phyloP scores from a whole-genome alignment of 92 coral and sea anemone species.

The Palythoa heliodiscus region DNA sequence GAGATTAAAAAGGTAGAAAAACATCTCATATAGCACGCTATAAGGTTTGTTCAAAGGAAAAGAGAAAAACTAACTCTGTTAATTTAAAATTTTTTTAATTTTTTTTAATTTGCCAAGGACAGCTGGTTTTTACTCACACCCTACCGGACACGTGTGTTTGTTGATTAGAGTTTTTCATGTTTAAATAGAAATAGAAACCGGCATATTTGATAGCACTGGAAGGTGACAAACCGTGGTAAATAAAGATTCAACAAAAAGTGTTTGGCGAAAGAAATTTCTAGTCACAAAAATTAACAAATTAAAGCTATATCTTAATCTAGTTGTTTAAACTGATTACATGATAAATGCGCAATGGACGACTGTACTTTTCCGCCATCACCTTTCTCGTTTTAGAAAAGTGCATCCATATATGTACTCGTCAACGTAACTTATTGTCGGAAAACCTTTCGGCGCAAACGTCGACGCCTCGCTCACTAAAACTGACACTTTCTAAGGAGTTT shows the following conservation, averaged over 20 bases:
- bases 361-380: background rate
- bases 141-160: constrained; percentile 27
- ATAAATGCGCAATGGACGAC: background rate
- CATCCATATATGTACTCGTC: background rate
- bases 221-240: constrained; percentile 37
- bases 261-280: constrained; percentile 28
- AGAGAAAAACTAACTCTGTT: background rate
- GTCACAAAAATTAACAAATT: constrained; percentile 42
- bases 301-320: constrained; percentile 45
- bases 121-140: constrained; percentile 13
- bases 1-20: background rate
- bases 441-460: too few relatives aligned
- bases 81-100: background rate
- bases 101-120: background rate
- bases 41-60: constrained; percentile 6
- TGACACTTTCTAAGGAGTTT: too few relatives aligned
- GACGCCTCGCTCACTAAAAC: too few relatives aligned
- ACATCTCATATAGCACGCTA: background rate
- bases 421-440: too few relatives aligned
- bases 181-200: constrained; percentile 26
- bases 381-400: background rate
- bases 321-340: background rate
- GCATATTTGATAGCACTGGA: constrained; percentile 4
- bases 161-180: constrained; percentile 10
- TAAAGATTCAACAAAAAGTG: constrained; percentile 20